Evolutionary conservation across 1,140 invertebrate genomes (phyloP).

Genomic region (Gonatopus flavifemur): DNA sequence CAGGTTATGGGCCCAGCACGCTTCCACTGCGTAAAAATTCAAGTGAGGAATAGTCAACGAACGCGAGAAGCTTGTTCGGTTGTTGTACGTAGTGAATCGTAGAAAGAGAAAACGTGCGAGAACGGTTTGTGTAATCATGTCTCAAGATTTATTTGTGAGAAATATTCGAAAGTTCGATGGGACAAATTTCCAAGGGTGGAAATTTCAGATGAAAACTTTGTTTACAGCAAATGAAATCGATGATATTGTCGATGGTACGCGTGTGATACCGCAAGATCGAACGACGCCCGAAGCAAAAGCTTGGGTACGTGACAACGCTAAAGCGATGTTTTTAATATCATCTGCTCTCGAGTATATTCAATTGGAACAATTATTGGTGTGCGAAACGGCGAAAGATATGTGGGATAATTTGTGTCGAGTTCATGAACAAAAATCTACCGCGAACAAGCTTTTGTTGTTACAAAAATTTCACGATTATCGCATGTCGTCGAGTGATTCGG

Average conservation of each 20-base stretch:
- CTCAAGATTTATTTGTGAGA: too few relatives aligned
- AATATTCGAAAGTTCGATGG: too few relatives aligned
- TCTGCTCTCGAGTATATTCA: neutral
- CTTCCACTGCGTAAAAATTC: slow-evolving; percentile 97
- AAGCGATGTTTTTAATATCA: neutral
- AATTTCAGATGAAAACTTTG: too few relatives aligned
- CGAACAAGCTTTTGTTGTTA: slow-evolving; percentile 3
- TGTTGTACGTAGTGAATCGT: too few relatives aligned
- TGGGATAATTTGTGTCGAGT: slow-evolving; percentile 1
- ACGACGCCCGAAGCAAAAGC: neutral
- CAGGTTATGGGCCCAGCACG: slow-evolving; percentile 98
- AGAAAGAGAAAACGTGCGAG: too few relatives aligned
- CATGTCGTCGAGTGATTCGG: neutral
- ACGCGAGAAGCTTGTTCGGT: too few relatives aligned
- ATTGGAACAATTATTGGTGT: neutral
- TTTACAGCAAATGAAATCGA: neutral
- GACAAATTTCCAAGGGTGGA: too few relatives aligned
- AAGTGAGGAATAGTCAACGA: too few relatives aligned
- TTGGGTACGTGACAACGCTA: neutral
- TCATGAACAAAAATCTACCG: slow-evolving; percentile 1
- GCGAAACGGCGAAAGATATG: slow-evolving; percentile 2
- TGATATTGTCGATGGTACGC: neutral
- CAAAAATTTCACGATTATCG: neutral
- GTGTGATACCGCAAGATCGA: neutral
- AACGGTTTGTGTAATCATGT: too few relatives aligned